Percentiles rank a stretch among this genome's conserved stretches.
These are phyloP conservation scores for Microtus agrestis DNA, from an alignment of 2,797 vertebrate genomes.

Conservation along the genomic window DNA sequence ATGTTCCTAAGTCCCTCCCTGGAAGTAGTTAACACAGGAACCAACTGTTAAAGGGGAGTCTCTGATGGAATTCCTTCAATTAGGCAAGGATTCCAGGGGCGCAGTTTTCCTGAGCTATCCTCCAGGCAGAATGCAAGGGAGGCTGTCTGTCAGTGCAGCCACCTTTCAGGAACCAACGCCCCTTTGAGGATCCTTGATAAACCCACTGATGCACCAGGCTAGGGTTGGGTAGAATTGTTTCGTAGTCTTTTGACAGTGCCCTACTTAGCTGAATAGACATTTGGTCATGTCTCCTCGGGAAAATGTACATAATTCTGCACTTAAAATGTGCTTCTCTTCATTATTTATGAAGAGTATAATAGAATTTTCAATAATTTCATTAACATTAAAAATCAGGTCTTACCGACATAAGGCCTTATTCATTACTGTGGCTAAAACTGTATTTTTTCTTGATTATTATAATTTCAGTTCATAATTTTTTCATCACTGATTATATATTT, in stretches of 20 bases:
- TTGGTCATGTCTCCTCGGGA: neutral
- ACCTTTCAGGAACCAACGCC: neutral
- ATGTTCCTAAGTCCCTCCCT: neutral
- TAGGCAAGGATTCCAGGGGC: neutral
- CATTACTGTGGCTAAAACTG: neutral
- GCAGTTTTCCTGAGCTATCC: neutral
- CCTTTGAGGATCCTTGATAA: no score
- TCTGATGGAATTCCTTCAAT: neutral
- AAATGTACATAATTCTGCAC: neutral
- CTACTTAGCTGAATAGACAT: neutral
- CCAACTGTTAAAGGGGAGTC: neutral
- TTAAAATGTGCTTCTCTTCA: neutral
- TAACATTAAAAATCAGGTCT: neutral
- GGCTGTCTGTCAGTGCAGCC: neutral
- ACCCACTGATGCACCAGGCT: neutral
- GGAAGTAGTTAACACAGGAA: neutral
- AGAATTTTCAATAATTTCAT: constrained; percentile 13
- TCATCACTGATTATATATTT: neutral
- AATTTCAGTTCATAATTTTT: neutral
- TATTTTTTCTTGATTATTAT: neutral
- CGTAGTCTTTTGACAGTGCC: neutral
- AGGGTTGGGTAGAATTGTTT: neutral
- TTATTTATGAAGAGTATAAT: neutral
- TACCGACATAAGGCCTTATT: neutral
- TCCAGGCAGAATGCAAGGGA: neutral